A percentile compares a stretch with the other conserved stretches of the same genome.
phyloP scores from a whole-genome alignment of 2,888 invertebrate genomes.

The Xestoiulus laeticollis region DNA sequence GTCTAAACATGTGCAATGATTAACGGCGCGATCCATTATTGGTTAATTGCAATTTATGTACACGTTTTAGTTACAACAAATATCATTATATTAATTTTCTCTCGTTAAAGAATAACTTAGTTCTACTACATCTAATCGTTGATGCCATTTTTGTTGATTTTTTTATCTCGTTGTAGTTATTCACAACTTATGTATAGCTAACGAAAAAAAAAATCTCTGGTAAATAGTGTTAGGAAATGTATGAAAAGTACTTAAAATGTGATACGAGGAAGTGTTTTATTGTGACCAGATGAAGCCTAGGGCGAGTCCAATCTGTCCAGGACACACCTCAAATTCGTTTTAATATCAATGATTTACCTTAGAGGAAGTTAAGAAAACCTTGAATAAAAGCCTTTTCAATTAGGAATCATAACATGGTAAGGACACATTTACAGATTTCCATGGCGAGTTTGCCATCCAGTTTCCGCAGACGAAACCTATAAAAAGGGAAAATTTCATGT shows the following conservation, averaged over 20 bases:
- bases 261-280: not conserved
- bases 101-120: not conserved
- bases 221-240: not conserved
- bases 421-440: slow-evolving; percentile 28
- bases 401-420: not conserved
- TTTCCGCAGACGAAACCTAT: slow-evolving; percentile 53
- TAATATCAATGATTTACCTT: not conserved
- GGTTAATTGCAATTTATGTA: slow-evolving; percentile 31
- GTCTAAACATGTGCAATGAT: not conserved
- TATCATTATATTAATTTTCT: not conserved
- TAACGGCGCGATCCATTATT: not conserved
- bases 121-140: not conserved
- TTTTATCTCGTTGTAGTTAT: not conserved
- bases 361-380: not conserved
- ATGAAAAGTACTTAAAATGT: not conserved
- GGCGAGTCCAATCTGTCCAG: not conserved
- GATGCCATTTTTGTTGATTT: not conserved
- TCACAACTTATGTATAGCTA: not conserved
- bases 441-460: slow-evolving; percentile 52
- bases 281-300: slow-evolving; percentile 31
- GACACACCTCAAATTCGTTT: not conserved
- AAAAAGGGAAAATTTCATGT: not conserved
- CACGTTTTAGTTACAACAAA: slow-evolving; percentile 1
- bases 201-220: not conserved
- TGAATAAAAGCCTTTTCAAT: not conserved